These are phyloP conservation scores for Mimumesa dahlbomi DNA, from an alignment of 2,888 invertebrate species.

Conservation along the genomic window DNA sequence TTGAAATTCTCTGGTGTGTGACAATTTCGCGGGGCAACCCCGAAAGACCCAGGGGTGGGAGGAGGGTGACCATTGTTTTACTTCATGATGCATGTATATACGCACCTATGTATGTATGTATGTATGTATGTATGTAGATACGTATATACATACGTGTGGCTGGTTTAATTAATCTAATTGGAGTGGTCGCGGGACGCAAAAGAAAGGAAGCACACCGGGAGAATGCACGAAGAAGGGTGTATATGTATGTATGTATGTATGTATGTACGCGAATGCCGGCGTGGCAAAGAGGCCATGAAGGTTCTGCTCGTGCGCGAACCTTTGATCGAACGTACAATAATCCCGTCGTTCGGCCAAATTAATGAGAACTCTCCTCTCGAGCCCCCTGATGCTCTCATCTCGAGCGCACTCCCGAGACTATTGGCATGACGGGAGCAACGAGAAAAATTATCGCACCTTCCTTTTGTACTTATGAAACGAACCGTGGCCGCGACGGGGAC, in stretches of 20 bases:
- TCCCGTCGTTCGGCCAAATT: slow-evolving; percentile 38
- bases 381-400: slow-evolving; percentile 2
- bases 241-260: slow-evolving; percentile 3
- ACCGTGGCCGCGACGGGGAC: too few species aligned
- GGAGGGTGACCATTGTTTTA: slow-evolving; percentile 59
- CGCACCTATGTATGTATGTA: slow-evolving; percentile 47
- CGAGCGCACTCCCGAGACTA: background rate
- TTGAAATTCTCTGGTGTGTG: slow-evolving; percentile 62
- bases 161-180: slow-evolving; percentile 68
- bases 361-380: slow-evolving; percentile 36
- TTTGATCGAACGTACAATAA: slow-evolving; percentile 36
- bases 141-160: slow-evolving; percentile 48
- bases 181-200: slow-evolving; percentile 50
- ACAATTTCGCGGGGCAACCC: slow-evolving; percentile 51
- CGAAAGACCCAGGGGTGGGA: too few species aligned
- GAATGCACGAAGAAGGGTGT: slow-evolving; percentile 18
- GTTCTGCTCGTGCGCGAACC: slow-evolving; percentile 5
- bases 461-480: background rate
- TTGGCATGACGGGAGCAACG: slow-evolving; percentile 8
- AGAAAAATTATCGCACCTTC: slow-evolving; percentile 18
- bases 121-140: slow-evolving; percentile 46
- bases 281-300: slow-evolving; percentile 19
- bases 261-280: slow-evolving; percentile 7
- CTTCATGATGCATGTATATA: slow-evolving; percentile 43
- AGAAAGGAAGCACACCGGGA: slow-evolving; percentile 32